Evolutionary conservation across 2,113 vertebrate genomes (phyloP).

Genomic region (Oxyruncus cristatus): DNA sequence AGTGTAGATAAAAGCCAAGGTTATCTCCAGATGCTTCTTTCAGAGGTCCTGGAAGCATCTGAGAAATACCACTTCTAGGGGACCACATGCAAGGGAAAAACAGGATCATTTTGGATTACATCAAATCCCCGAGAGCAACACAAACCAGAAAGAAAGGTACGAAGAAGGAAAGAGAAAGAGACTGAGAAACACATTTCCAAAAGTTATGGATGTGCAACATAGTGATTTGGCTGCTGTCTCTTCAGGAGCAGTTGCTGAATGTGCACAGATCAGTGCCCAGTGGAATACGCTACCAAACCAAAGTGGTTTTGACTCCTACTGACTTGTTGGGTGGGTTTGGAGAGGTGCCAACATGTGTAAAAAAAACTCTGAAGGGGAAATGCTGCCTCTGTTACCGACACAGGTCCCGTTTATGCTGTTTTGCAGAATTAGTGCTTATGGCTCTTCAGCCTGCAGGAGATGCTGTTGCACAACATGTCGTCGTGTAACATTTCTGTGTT

Average conservation of each 20-base stretch:
- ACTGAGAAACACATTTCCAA: background rate
- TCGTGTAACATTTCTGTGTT: fast-evolving
- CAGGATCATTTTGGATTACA: background rate
- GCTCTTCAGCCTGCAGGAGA: background rate
- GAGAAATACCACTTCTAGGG: background rate
- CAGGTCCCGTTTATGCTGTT: background rate
- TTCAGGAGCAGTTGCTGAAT: background rate
- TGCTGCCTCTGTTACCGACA: background rate
- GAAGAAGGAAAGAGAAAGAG: background rate
- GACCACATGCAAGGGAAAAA: fast-evolving
- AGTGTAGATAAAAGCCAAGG: background rate
- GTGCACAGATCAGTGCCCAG: background rate
- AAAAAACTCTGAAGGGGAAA: background rate
- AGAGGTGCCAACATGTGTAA: fast-evolving
- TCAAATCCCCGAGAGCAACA: background rate
- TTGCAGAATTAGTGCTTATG: background rate
- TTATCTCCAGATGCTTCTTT: background rate
- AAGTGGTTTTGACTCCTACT: background rate
- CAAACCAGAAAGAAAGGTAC: background rate
- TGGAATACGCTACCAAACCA: background rate
- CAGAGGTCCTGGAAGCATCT: background rate
- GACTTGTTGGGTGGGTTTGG: background rate
- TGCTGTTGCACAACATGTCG: background rate
- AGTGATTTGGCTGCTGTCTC: background rate
- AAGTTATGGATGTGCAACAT: background rate